A percentile compares a stretch with the other conserved stretches of the same genome.
These are phyloP conservation scores for Harpagoxenus sublaevis DNA, from an alignment of 2,888 invertebrate species.

Conservation along the genomic window DNA sequence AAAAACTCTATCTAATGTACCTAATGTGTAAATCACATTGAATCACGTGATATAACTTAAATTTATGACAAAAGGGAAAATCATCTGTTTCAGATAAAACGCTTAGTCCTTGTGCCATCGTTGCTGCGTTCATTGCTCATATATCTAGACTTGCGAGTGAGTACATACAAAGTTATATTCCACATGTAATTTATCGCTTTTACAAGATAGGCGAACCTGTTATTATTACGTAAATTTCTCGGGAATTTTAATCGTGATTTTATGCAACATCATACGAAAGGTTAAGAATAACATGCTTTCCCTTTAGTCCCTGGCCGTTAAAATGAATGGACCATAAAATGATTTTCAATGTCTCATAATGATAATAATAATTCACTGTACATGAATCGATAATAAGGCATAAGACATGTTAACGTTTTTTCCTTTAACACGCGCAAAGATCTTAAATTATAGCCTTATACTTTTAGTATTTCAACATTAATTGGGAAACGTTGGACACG, in stretches of 20 bases:
- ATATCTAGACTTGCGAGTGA: slow-evolving; percentile 89
- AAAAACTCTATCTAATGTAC: slow-evolving; percentile 37
- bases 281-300: not conserved
- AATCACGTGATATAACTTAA: not conserved
- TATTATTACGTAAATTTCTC: slow-evolving; percentile 4
- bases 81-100: slow-evolving; percentile 88
- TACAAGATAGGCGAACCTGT: not conserved
- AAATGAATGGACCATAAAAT: not conserved
- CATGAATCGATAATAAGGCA: not conserved
- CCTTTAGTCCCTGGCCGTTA: not conserved
- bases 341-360: not conserved
- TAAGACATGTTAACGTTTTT: not conserved
- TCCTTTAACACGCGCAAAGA: not conserved
- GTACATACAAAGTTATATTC: slow-evolving; percentile 10
- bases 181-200: not conserved
- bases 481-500: not conserved
- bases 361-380: not conserved
- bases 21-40: not conserved
- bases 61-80: not conserved
- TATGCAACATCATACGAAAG: not conserved
- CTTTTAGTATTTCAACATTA: slow-evolving; percentile 1
- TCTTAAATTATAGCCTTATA: not conserved
- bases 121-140: slow-evolving; percentile 92
- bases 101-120: slow-evolving; percentile 95
- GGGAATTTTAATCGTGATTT: not conserved